Percentiles rank a stretch among this genome's conserved stretches.
Conservation (phyloP, 2,888 invertebrate genomes). For the Phragmatobia fuliginosa region DNA sequence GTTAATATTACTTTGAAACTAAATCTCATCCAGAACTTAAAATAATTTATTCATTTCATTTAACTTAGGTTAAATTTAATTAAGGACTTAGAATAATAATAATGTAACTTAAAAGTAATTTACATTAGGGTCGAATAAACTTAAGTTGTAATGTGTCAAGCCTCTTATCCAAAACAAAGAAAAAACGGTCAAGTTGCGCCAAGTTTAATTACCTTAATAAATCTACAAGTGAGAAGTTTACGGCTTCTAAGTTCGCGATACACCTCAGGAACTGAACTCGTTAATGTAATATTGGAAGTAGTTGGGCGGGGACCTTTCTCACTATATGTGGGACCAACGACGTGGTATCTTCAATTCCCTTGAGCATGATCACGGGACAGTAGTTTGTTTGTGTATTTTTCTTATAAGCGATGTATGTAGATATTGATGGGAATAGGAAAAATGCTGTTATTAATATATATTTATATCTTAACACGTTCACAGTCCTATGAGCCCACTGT, state of each 20-base stretch:
- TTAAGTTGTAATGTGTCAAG: slow-evolving; percentile 1
- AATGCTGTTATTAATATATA: neutral
- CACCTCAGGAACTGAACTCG: slow-evolving; percentile 38
- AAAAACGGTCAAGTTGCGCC: slow-evolving; percentile 82
- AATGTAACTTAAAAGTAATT: neutral
- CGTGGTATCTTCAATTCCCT: neutral
- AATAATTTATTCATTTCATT: neutral
- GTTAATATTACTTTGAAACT: too few species aligned
- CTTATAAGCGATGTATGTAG: neutral
- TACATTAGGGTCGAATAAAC: neutral
- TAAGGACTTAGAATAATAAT: neutral
- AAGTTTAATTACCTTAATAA: slow-evolving; percentile 85
- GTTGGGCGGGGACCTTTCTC: neutral
- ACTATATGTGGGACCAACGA: neutral
- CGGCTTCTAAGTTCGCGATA: slow-evolving; percentile 56
- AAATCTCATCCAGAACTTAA: too few species aligned
- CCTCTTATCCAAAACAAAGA: slow-evolving; percentile 71
- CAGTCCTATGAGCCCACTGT: too few species aligned
- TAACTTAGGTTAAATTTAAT: neutral
- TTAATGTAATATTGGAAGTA: slow-evolving; percentile 17
- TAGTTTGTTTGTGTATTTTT: neutral
- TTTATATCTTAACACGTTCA: too few species aligned
- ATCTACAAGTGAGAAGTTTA: slow-evolving; percentile 65
- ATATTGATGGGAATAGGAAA: neutral
- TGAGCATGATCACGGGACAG: neutral